Conservation (phyloP, 2,113 vertebrate species). For the Hepsetus odoe region DNA sequence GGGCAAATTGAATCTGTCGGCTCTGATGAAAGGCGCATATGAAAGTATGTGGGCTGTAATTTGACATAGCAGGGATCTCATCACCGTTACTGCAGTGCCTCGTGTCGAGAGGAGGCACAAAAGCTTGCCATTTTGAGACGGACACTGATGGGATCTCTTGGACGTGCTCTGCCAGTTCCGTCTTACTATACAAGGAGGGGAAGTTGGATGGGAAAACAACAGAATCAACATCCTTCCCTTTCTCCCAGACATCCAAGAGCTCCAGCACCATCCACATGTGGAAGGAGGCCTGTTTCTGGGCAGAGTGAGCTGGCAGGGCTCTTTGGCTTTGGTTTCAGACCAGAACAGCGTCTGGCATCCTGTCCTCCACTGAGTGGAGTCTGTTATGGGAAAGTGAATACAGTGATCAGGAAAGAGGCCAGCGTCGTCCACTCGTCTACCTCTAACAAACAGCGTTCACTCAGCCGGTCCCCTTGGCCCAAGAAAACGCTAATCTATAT, state of each 20-base stretch:
- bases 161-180: no score
- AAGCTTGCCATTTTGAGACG: no score
- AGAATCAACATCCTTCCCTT: background rate
- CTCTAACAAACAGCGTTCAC: background rate
- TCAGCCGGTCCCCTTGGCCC: background rate
- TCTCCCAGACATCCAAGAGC: background rate
- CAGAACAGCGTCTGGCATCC: background rate
- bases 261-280: background rate
- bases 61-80: no score
- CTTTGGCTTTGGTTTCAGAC: background rate
- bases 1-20: no score
- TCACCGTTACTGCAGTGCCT: no score
- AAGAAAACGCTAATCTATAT: background rate
- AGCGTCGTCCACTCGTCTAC: background rate
- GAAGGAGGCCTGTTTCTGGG: conserved; percentile 20
- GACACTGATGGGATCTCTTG: no score
- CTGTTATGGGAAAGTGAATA: conserved; percentile 19
- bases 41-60: no score
- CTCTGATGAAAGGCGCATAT: no score
- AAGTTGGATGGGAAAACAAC: no score
- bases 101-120: no score
- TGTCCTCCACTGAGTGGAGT: background rate
- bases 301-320: conserved; percentile 16
- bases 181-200: no score
- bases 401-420: background rate